phyloP scores from a whole-genome alignment of 2,797 vertebrate species.

The Gambusia yucatana region DNA sequence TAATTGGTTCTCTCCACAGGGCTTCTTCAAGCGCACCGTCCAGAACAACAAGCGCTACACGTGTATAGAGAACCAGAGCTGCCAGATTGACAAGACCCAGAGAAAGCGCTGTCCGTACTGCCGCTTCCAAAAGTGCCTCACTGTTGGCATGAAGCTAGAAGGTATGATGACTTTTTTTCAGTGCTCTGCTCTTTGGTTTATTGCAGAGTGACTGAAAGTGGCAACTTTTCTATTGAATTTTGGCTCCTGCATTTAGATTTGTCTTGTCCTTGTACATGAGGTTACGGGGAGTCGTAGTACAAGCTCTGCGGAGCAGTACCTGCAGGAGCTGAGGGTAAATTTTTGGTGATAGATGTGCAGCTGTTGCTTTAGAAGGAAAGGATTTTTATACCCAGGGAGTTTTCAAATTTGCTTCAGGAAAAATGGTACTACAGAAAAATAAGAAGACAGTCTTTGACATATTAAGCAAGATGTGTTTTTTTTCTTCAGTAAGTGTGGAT shows the following conservation, averaged over 20 bases:
- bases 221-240: slow-evolving; percentile 14
- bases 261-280: slow-evolving; percentile 5
- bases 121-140: slow-evolving; percentile 98
- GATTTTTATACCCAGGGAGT: slow-evolving; percentile 1
- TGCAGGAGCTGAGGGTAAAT: slow-evolving; percentile 6
- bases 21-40: slow-evolving; percentile 99
- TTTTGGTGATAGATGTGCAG: slow-evolving; percentile 22
- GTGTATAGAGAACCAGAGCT: slow-evolving; percentile 99
- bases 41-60: slow-evolving; percentile 99
- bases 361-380: slow-evolving; percentile 10
- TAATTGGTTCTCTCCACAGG: slow-evolving; percentile 86
- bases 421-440: background rate
- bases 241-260: slow-evolving; percentile 9
- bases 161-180: slow-evolving; percentile 80
- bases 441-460: background rate
- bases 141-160: slow-evolving; percentile 98
- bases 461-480: background rate
- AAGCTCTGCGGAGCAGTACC: background rate
- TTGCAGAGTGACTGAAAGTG: background rate
- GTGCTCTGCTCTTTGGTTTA: slow-evolving; percentile 9
- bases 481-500: background rate
- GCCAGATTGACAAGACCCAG: slow-evolving; percentile 99
- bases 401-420: background rate
- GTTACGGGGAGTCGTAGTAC: background rate
- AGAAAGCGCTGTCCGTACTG: slow-evolving; percentile 98